These are phyloP conservation scores for Ceraclea dissimilis DNA, from an alignment of 2,888 invertebrate species.

Conservation along the genomic window DNA sequence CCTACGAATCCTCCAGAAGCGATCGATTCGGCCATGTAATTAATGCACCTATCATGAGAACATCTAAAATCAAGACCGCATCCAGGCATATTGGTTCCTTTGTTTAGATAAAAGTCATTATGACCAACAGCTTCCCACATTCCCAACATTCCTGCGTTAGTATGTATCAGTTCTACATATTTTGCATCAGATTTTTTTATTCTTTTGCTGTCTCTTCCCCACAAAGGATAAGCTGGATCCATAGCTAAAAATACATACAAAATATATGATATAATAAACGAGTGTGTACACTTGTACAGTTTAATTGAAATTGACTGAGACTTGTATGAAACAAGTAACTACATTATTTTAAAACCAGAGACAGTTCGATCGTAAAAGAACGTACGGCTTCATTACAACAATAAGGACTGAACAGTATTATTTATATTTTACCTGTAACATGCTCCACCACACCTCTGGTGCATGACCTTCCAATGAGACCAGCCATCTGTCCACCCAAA, in stretches of 20 bases:
- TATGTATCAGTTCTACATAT: constrained; percentile 11
- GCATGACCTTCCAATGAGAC: constrained; percentile 39
- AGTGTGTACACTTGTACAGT: no score
- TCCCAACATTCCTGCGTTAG: neutral
- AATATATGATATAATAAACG: no score
- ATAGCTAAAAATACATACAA: neutral
- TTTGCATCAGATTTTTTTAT: constrained; percentile 5
- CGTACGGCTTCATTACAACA: no score
- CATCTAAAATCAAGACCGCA: constrained; percentile 22
- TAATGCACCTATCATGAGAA: constrained; percentile 1
- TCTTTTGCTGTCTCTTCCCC: neutral
- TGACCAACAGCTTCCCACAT: constrained; percentile 5
- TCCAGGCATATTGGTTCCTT: constrained; percentile 14
- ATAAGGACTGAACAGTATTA: no score
- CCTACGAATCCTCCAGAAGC: neutral
- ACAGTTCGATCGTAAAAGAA: no score
- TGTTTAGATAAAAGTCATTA: constrained; percentile 22
- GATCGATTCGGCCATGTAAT: constrained; percentile 10
- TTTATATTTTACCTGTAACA: constrained; percentile 12
- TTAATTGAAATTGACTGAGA: no score
- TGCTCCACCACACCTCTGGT: neutral
- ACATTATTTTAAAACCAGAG: no score
- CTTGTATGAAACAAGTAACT: neutral
- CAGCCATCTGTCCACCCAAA: constrained; percentile 50
- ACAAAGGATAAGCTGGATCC: constrained; percentile 7